A percentile compares a stretch with the other conserved stretches of the same genome.
phyloP scores from a whole-genome alignment of 2,113 vertebrate species.

The Gymnocephalus cernua region DNA sequence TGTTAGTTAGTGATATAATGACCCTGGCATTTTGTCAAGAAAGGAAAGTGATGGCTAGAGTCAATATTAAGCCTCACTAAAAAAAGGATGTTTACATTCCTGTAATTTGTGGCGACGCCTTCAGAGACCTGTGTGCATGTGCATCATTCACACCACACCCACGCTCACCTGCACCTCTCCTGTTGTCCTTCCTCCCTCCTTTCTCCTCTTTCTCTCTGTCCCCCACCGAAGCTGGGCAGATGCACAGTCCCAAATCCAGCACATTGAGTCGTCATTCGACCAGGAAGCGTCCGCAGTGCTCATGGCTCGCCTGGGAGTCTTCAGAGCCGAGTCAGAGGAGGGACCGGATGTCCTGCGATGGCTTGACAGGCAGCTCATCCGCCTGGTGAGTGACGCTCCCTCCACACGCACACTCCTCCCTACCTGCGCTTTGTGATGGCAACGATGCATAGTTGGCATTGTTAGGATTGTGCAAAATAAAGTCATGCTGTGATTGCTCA shows the following conservation, averaged over 20 bases:
- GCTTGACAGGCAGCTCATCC: conserved; percentile 98
- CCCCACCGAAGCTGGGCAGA: conserved; percentile 91
- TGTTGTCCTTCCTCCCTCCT: background rate
- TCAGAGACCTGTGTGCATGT: conserved; percentile 4
- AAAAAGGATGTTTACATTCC: conserved; percentile 50
- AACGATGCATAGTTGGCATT: conserved; percentile 2
- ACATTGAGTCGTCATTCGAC: conserved; percentile 96
- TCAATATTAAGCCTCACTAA: conserved; percentile 2
- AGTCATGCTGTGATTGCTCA: background rate
- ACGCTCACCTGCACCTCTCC: conserved; percentile 9
- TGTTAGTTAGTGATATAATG: background rate
- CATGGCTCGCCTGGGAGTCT: conserved; percentile 96
- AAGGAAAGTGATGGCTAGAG: background rate
- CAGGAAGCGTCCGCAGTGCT: conserved; percentile 95
- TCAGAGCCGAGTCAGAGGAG: conserved; percentile 95
- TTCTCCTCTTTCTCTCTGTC: background rate
- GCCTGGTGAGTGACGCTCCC: conserved; percentile 87
- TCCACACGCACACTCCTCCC: too few relatives aligned
- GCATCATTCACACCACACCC: conserved; percentile 55
- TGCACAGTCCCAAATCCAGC: conserved; percentile 94
- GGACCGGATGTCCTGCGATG: conserved; percentile 96
- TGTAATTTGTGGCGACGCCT: background rate
- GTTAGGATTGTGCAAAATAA: background rate
- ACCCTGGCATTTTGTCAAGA: background rate
- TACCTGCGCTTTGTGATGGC: background rate